phyloP scores from a whole-genome alignment of 2,797 vertebrate species.

The Protosalanx chinensis region DNA sequence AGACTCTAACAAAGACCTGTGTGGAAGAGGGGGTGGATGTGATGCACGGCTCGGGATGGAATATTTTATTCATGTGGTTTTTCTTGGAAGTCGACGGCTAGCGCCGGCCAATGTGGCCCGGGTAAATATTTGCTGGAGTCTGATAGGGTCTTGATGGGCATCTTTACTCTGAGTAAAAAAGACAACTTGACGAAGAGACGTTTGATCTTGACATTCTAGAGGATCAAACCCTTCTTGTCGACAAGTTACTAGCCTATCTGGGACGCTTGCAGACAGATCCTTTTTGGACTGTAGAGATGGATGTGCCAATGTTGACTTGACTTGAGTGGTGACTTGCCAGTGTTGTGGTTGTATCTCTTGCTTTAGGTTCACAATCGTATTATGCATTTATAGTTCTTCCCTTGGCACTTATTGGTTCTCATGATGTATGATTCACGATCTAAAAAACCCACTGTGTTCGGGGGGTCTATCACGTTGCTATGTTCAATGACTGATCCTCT shows the following conservation, averaged over 20 bases:
- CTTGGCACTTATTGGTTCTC: too few relatives aligned
- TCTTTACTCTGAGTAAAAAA: conserved; percentile 73
- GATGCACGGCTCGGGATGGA: conserved; percentile 91
- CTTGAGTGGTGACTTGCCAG: too few relatives aligned
- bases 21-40: conserved; percentile 86
- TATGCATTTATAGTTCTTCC: too few relatives aligned
- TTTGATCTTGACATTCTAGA: conserved; percentile 36
- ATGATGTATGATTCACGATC: too few relatives aligned
- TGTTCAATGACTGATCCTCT: too few relatives aligned
- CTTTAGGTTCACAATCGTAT: too few relatives aligned
- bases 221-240: conserved; percentile 29
- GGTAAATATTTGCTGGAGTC: conserved; percentile 81
- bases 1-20: conserved; percentile 84
- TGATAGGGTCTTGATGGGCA: conserved; percentile 70
- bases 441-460: too few relatives aligned
- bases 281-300: too few relatives aligned
- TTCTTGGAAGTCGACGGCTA: conserved; percentile 79
- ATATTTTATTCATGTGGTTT: conserved; percentile 80
- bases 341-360: too few relatives aligned
- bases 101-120: conserved; percentile 82
- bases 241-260: conserved; percentile 32
- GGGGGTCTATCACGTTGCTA: too few relatives aligned
- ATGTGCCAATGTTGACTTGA: too few relatives aligned
- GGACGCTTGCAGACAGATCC: neutral
- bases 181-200: conserved; percentile 48